phyloP scores from a whole-genome alignment of 2,888 invertebrate species.

The Drosophila anomalipes region DNA sequence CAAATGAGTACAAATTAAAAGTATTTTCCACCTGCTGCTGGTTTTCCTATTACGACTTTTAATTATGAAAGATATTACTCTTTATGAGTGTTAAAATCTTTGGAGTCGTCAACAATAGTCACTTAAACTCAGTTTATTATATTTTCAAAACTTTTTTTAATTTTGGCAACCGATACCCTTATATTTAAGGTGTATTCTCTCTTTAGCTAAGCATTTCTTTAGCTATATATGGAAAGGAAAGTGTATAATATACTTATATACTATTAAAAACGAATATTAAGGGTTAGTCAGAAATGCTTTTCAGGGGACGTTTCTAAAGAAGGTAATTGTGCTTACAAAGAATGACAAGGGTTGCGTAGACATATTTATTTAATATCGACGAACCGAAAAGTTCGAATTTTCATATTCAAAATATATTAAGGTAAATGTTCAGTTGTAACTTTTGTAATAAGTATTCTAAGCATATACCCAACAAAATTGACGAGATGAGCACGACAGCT shows the following conservation, averaged over 20 bases:
- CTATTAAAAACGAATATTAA: too few relatives aligned
- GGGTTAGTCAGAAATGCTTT: neutral
- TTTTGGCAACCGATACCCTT: neutral
- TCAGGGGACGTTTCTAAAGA: neutral
- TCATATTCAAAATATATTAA: neutral
- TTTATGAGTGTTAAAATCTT: neutral
- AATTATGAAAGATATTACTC: neutral
- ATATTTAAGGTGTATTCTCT: neutral
- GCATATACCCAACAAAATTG: neutral
- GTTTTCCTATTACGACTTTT: neutral
- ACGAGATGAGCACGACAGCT: neutral
- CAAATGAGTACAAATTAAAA: conserved; percentile 1
- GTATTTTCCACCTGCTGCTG: neutral
- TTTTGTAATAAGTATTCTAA: neutral
- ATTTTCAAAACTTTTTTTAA: neutral
- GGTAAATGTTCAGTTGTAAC: neutral
- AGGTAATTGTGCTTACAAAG: neutral
- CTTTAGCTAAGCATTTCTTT: neutral
- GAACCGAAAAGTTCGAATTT: neutral
- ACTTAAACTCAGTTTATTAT: neutral
- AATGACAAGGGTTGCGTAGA: neutral
- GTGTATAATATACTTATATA: too few relatives aligned
- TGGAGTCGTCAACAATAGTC: neutral
- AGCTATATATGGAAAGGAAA: neutral
- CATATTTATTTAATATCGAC: neutral